phyloP scores from a whole-genome alignment of 2,888 invertebrate genomes.

The Toxonevra muliebris region DNA sequence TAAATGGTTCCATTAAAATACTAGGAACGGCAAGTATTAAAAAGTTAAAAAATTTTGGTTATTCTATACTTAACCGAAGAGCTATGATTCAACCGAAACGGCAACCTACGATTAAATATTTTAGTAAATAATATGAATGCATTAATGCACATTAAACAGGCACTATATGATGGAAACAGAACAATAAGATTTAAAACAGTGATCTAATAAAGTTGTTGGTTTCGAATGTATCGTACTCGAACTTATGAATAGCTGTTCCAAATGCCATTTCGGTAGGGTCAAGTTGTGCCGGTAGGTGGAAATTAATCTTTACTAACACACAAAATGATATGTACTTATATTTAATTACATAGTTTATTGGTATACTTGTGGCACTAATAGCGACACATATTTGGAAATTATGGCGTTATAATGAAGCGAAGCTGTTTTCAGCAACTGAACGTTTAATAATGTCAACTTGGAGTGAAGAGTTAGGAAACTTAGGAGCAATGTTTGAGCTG shows the following conservation, averaged over 20 bases:
- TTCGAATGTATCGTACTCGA: no score
- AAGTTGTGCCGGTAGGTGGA: no score
- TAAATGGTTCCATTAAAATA: conserved; percentile 54
- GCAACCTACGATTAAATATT: no score
- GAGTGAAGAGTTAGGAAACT: conserved; percentile 49
- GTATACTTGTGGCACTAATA: conserved; percentile 47
- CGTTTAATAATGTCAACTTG: conserved; percentile 50
- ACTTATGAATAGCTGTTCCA: no score
- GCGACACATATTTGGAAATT: conserved; percentile 50
- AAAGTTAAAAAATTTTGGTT: not conserved
- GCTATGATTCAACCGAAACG: no score
- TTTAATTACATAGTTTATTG: conserved; percentile 44
- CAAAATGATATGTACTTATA: not conserved
- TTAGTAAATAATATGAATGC: no score
- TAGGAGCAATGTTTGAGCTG: conserved; percentile 49
- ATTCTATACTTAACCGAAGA: no score
- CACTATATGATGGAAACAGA: no score
- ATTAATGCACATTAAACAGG: no score
- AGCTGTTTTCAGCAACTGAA: conserved; percentile 45
- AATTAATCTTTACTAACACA: not conserved
- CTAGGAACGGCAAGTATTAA: conserved; percentile 47
- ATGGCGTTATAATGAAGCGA: conserved; percentile 49
- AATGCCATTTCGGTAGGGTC: no score
- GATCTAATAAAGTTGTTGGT: no score
- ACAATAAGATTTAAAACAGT: no score